Conservation (phyloP, 2,888 invertebrate species). For the Acanthoscelides obtectus region DNA sequence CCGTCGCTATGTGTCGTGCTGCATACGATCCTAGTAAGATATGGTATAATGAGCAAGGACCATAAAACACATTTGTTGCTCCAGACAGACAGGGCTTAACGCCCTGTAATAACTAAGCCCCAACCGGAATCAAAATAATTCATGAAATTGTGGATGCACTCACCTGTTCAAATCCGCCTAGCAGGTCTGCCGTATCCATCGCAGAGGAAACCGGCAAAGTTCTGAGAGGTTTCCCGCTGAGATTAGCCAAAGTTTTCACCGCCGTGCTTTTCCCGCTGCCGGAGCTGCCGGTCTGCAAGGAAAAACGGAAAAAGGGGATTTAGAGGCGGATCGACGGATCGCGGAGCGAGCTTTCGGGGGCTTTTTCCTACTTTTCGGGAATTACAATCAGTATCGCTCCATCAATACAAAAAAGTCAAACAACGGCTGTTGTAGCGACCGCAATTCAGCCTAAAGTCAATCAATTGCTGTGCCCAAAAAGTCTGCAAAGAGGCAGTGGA, state of each 20-base stretch:
- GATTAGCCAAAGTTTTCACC: constrained; percentile 68
- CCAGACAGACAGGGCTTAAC: too few relatives aligned
- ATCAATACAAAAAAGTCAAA: not conserved
- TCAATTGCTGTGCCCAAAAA: too few relatives aligned
- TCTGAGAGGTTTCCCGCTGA: constrained; percentile 69
- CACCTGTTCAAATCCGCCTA: constrained; percentile 97
- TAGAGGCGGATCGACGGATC: not conserved
- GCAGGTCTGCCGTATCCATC: constrained; percentile 90
- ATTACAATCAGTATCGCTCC: not conserved
- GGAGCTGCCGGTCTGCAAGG: constrained; percentile 62
- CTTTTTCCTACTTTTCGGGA: not conserved
- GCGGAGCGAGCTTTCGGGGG: not conserved
- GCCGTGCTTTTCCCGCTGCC: constrained; percentile 77
- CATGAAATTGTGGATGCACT: constrained; percentile 30
- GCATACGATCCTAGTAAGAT: too few relatives aligned
- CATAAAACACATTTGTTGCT: too few relatives aligned
- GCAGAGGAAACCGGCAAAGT: constrained; percentile 82
- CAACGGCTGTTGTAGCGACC: not conserved
- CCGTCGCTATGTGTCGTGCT: too few relatives aligned
- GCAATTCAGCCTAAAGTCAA: constrained; percentile 2
- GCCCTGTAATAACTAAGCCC: not conserved
- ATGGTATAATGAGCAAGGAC: too few relatives aligned
- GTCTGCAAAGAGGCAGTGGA: too few relatives aligned
- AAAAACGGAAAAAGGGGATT: not conserved
- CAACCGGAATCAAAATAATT: not conserved